Conservation (phyloP, 37 sponge, comb jelly and placozoan species). For the Beroe forskalii region DNA sequence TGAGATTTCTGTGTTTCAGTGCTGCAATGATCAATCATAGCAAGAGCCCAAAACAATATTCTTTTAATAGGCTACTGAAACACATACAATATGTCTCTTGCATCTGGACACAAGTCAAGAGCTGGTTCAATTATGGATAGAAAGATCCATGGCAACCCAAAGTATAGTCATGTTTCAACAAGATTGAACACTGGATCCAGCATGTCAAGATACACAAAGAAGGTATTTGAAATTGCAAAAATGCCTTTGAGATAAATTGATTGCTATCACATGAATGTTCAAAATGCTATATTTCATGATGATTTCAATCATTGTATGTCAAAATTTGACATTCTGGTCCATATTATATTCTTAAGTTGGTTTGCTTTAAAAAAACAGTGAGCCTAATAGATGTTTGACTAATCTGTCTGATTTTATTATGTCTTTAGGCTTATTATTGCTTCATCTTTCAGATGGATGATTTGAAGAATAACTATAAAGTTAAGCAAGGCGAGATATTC, state of each 20-base stretch:
- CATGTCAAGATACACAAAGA: constrained; percentile 42
- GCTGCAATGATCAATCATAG: too few species aligned
- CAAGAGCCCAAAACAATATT: too few species aligned
- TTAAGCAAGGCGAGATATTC: constrained; percentile 93
- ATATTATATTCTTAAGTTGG: too few species aligned
- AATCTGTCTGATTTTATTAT: background rate
- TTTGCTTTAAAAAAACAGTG: too few species aligned
- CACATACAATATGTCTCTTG: constrained; percentile 52
- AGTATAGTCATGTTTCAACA: constrained; percentile 68
- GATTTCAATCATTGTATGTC: too few species aligned
- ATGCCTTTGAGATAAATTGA: too few species aligned
- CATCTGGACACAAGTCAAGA: constrained; percentile 52
- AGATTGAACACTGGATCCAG: constrained; percentile 45
- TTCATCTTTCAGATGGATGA: constrained; percentile 55
- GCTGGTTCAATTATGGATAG: constrained; percentile 71
- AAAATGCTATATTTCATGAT: too few species aligned
- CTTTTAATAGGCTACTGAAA: too few species aligned
- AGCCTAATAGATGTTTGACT: background rate
- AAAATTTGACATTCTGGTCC: too few species aligned
- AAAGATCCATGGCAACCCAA: constrained; percentile 89
- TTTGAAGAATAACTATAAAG: constrained; percentile 74
- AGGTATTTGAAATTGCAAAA: constrained; percentile 53
- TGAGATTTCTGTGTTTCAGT: too few species aligned
- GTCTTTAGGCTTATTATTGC: too few species aligned
- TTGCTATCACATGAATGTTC: too few species aligned